phyloP scores from a whole-genome alignment of 2,888 invertebrate species.

The Sinohyriopsis cumingii region DNA sequence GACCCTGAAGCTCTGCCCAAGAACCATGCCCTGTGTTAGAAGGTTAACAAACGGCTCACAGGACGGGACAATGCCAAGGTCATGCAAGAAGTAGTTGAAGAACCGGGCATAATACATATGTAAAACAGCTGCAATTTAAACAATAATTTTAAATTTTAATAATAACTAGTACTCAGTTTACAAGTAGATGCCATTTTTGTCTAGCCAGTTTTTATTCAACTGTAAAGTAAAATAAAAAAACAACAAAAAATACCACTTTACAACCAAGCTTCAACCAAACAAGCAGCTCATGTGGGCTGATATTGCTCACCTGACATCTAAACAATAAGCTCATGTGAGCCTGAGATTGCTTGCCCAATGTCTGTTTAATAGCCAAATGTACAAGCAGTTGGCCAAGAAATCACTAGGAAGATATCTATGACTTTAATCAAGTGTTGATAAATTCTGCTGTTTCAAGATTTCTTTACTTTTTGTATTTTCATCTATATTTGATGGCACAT shows the following conservation, averaged over 20 bases:
- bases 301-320: no score
- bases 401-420: no score
- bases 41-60: slow-evolving; percentile 93
- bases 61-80: slow-evolving; percentile 80
- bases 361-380: no score
- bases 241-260: background rate
- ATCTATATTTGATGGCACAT: no score
- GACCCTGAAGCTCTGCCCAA: slow-evolving; percentile 72
- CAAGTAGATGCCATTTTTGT: background rate
- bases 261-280: no score
- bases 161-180: background rate
- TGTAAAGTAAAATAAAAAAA: background rate
- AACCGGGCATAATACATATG: slow-evolving; percentile 98
- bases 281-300: no score
- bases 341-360: no score
- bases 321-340: no score
- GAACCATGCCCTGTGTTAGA: slow-evolving; percentile 91
- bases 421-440: no score
- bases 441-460: no score
- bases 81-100: slow-evolving; percentile 88
- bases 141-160: background rate
- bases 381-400: no score
- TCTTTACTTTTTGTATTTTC: no score
- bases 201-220: background rate
- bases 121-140: slow-evolving; percentile 80